Conservation (phyloP, 2,113 vertebrate genomes). For the Cyanistes caeruleus region DNA sequence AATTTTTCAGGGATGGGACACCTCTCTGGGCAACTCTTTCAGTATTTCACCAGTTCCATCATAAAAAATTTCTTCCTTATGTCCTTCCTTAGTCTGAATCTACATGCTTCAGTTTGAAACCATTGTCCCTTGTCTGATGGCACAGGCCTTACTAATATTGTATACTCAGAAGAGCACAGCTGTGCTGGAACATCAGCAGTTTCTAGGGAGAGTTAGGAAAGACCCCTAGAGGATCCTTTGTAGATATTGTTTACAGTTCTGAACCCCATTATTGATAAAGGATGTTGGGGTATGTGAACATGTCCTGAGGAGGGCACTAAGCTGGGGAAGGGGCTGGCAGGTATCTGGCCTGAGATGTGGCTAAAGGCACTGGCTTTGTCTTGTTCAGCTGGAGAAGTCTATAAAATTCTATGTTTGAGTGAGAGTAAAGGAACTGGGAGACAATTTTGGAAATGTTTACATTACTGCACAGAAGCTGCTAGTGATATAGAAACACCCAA, state of each 20-base stretch:
- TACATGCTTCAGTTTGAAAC: neutral
- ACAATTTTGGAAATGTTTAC: neutral
- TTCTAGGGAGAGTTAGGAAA: neutral
- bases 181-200: neutral
- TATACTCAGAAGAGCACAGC: neutral
- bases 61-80: neutral
- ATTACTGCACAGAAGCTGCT: neutral
- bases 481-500: neutral
- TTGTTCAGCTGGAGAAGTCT: neutral
- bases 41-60: neutral
- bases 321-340: neutral
- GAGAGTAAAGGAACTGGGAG: neutral
- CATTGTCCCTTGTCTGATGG: neutral
- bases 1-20: neutral
- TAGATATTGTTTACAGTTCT: neutral
- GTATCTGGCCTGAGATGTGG: too few relatives aligned
- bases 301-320: neutral
- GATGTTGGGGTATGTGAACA: fast-evolving
- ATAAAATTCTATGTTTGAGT: neutral
- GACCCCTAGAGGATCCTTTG: neutral
- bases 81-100: neutral
- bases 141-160: neutral
- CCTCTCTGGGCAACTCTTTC: neutral
- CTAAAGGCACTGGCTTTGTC: neutral
- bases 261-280: neutral